These are phyloP conservation scores for Platycnemis pennipes DNA, from an alignment of 2,888 invertebrate genomes.

Conservation along the genomic window DNA sequence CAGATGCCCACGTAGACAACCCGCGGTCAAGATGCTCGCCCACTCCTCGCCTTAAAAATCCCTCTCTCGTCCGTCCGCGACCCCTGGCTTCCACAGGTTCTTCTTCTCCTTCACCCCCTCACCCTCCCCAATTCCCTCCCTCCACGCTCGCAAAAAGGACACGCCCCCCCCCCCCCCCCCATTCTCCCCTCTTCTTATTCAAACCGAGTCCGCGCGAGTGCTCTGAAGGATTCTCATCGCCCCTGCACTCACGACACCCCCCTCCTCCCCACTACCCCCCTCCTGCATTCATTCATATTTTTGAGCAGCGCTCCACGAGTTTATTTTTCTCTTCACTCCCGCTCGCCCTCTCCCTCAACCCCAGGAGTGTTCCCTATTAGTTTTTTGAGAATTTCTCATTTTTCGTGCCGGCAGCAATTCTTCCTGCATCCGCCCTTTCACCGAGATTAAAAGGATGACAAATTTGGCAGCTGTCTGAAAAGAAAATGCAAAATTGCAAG, in stretches of 20 bases:
- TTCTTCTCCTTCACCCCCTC: neutral
- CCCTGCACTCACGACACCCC: neutral
- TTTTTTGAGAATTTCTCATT: neutral
- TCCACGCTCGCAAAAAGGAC: neutral
- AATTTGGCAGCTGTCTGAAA: no score
- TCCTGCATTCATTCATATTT: neutral
- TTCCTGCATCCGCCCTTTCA: neutral
- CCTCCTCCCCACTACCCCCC: neutral
- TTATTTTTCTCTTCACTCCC: neutral
- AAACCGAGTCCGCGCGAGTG: neutral
- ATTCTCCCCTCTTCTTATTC: neutral
- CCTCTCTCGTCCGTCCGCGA: neutral
- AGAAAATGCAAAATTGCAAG: no score
- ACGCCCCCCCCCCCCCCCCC: neutral
- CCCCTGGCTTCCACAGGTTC: neutral
- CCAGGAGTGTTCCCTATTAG: neutral
- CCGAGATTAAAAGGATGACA: neutral
- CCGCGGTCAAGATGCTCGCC: conserved; percentile 63
- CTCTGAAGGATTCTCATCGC: neutral
- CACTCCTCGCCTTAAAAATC: conserved; percentile 16
- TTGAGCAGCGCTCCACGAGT: neutral
- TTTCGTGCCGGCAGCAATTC: neutral
- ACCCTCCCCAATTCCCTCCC: neutral
- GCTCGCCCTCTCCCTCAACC: neutral
- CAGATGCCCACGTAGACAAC: conserved; percentile 67